phyloP scores from a whole-genome alignment of 2,113 vertebrate genomes.

The Etheostoma spectabile region DNA sequence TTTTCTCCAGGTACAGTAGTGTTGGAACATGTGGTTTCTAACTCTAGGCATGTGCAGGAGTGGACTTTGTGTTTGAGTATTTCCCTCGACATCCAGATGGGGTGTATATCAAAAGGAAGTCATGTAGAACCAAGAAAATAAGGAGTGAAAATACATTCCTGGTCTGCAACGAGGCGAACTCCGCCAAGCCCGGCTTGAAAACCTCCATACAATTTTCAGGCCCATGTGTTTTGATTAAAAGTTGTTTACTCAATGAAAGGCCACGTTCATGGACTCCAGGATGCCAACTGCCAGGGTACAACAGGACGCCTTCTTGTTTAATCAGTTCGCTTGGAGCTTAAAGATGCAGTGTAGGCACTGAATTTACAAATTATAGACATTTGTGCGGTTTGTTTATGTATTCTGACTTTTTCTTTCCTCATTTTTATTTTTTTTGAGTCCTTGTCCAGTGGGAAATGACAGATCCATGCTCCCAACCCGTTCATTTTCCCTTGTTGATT shows the following conservation, averaged over 20 bases:
- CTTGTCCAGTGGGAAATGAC: slow-evolving; percentile 34
- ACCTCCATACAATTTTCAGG: slow-evolving; percentile 29
- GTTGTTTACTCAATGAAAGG: slow-evolving; percentile 69
- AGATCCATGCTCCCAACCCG: slow-evolving; percentile 11
- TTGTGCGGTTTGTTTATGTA: background rate
- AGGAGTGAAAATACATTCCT: slow-evolving; percentile 73
- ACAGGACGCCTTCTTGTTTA: slow-evolving; percentile 56
- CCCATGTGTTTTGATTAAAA: slow-evolving; percentile 67
- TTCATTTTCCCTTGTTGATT: slow-evolving; percentile 89
- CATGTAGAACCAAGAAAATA: slow-evolving; percentile 81
- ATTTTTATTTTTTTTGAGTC: background rate
- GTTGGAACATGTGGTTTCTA: slow-evolving; percentile 67
- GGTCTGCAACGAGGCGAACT: slow-evolving; percentile 71
- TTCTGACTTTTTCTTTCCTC: background rate
- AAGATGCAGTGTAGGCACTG: slow-evolving; percentile 12
- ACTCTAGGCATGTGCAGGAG: slow-evolving; percentile 56
- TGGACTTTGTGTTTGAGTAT: slow-evolving; percentile 67
- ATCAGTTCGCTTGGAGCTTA: slow-evolving; percentile 43
- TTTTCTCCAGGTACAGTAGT: slow-evolving; percentile 45
- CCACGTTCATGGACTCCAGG: slow-evolving; percentile 35
- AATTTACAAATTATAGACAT: slow-evolving; percentile 40
- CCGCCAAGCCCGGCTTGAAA: slow-evolving; percentile 50
- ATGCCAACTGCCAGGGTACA: slow-evolving; percentile 32
- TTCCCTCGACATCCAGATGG: slow-evolving; percentile 74
- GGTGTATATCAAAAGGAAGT: slow-evolving; percentile 77